A percentile compares a stretch with the other conserved stretches of the same genome.
phyloP scores from a whole-genome alignment of 2,888 invertebrate species.

The Heliconius ismenius region DNA sequence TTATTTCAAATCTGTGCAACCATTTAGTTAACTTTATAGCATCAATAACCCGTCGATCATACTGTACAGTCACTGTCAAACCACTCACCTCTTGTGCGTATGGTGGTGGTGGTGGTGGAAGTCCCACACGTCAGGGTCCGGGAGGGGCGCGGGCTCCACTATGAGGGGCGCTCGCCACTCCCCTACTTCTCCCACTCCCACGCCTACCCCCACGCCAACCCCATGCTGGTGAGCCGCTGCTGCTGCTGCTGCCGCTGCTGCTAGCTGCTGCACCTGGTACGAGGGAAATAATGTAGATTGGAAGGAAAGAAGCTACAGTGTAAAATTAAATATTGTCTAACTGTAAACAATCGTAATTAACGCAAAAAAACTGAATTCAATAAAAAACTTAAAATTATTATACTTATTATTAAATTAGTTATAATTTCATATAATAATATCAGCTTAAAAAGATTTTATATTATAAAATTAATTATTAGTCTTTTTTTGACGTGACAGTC shows the following conservation, averaged over 20 bases:
- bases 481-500: no score
- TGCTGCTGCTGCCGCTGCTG: constrained; percentile 91
- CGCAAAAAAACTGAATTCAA: no score
- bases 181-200: constrained; percentile 58
- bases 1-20: background rate
- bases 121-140: constrained; percentile 74
- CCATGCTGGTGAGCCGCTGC: constrained; percentile 87
- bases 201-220: constrained; percentile 81
- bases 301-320: background rate
- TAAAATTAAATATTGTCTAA: background rate
- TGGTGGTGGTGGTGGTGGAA: constrained; percentile 65
- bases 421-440: no score
- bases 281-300: background rate
- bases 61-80: background rate
- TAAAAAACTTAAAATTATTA: no score
- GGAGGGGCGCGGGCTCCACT: constrained; percentile 83
- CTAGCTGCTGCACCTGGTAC: constrained; percentile 86
- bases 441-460: no score
- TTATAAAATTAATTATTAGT: no score
- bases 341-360: background rate
- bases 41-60: no score
- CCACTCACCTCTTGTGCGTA: constrained; percentile 67
- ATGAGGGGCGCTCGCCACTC: constrained; percentile 96
- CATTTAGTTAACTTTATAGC: no score
- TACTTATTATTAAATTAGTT: no score